These are phyloP conservation scores for Eucera pruinosa DNA, from an alignment of 2,888 invertebrate species.

Conservation along the genomic window DNA sequence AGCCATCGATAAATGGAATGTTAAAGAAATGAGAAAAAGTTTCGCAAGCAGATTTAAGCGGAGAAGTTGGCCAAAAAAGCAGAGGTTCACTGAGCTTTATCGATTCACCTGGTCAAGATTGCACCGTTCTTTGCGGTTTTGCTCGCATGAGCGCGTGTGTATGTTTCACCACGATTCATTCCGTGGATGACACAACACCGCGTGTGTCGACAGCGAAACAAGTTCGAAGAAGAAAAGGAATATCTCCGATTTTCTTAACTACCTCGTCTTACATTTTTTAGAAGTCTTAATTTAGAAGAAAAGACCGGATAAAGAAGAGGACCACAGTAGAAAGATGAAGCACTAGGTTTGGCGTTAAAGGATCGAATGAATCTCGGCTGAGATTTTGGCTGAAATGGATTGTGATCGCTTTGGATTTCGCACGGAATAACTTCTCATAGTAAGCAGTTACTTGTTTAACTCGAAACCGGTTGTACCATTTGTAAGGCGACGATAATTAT, in stretches of 20 bases:
- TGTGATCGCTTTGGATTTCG: conserved; percentile 42
- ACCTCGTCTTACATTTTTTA: conserved; percentile 44
- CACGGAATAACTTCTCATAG: conserved; percentile 44
- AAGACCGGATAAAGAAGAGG: no score
- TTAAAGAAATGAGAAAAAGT: neutral
- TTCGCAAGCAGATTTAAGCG: neutral
- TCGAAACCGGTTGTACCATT: conserved; percentile 59
- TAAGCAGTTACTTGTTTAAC: conserved; percentile 52
- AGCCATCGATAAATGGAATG: neutral
- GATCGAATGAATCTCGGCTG: conserved; percentile 12
- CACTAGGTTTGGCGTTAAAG: no score
- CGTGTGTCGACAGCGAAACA: conserved; percentile 21
- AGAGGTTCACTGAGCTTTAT: conserved; percentile 25
- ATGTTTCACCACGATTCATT: conserved; percentile 13
- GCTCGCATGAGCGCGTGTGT: neutral
- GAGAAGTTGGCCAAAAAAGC: neutral
- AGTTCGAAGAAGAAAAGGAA: conserved; percentile 18
- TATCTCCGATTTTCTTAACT: conserved; percentile 31
- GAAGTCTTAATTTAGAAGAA: no score
- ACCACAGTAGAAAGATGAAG: no score
- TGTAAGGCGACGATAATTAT: conserved; percentile 64
- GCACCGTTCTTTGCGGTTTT: conserved; percentile 2
- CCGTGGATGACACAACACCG: neutral
- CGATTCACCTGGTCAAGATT: conserved; percentile 10
- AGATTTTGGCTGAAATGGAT: conserved; percentile 12